Conservation (phyloP, 2,888 invertebrate genomes). For the Pandemis cinnamomeana region DNA sequence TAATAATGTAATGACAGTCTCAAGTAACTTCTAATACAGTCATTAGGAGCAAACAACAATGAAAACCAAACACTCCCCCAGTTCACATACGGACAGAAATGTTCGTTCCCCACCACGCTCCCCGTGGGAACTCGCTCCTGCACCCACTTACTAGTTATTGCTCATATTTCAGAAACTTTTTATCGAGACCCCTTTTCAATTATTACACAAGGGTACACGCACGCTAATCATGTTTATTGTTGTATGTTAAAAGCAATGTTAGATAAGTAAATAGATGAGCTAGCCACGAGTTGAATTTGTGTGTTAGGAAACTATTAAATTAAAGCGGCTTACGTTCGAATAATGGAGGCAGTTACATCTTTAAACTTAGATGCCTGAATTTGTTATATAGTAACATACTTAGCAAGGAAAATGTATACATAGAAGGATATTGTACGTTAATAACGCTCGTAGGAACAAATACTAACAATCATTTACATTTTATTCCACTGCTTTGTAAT, state of each 20-base stretch:
- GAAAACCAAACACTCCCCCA: slow-evolving; percentile 8
- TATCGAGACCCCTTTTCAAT: slow-evolving; percentile 23
- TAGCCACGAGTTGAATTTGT: neutral
- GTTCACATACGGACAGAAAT: slow-evolving; percentile 5
- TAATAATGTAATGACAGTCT: neutral
- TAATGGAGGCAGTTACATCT: neutral
- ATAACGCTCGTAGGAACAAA: no score
- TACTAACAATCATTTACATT: no score
- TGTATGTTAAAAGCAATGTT: slow-evolving; percentile 1
- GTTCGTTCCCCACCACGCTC: slow-evolving; percentile 23
- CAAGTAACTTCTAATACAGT: slow-evolving; percentile 4
- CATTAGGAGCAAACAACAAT: neutral
- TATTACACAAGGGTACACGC: slow-evolving; percentile 14
- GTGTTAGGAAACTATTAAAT: neutral
- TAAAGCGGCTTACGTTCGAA: neutral
- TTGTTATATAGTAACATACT: neutral
- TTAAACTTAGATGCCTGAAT: neutral
- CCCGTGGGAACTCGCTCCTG: slow-evolving; percentile 56
- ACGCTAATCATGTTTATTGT: slow-evolving; percentile 17
- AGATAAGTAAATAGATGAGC: slow-evolving; percentile 1
- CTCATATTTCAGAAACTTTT: slow-evolving; percentile 50
- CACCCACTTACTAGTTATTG: slow-evolving; percentile 53
- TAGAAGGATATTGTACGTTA: no score
- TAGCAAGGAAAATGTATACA: neutral
- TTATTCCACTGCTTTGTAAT: no score